Base-by-base conservation (phyloP, 2,113 vertebrate genomes). In the Coreoperca whiteheadi region DNA sequence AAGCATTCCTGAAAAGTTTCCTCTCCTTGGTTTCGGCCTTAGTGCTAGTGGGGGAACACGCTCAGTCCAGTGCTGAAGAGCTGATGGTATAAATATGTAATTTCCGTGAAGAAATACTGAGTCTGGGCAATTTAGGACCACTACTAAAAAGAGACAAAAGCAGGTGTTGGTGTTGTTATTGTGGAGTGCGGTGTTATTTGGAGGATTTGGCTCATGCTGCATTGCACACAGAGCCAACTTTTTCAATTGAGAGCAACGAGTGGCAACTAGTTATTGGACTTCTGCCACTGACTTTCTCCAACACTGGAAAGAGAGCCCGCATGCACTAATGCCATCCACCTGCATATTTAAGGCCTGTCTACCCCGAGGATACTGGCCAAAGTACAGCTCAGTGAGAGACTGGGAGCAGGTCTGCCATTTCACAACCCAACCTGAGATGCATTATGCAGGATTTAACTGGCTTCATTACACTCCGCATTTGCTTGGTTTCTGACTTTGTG, bases 261-360 rank as follows among this genome's bases (percentile, higher is more conserved):
- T 50, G 43, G 71, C 10, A 0, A 4, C 56, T 56, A 57, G 51
- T 74, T 54, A 50, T n/a, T 51, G 71, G 77, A 67, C 9, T 25
- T 41, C 11, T 43, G 57, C 60, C 74, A 61, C 23, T 61, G 82
- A 32, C 63, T n/a, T 76, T 32, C 50, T 71, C 51, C 65, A 76
- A 11, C 59, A 28, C 41, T 53, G 72, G 32, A 68, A 34, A 59
- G 51, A 59, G 69, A 63, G 28, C 21, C 6, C 34, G 28, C 28
- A 21, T 48, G 56, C 32, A 56, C 28, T 81, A 23, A 66, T 75
- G 48, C 39, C 51, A 39, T 30, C 43, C 43, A 2, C 3, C 67
- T 81, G 67, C 48, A 77, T 72, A 61, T 61, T 43, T 5, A 60
- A 63, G 73, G 18, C 37, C 10, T 20, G 9, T 23, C 50, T 63